These are phyloP conservation scores for Guaruba guarouba DNA, from an alignment of 2,113 vertebrate species.

Conservation along the genomic window DNA sequence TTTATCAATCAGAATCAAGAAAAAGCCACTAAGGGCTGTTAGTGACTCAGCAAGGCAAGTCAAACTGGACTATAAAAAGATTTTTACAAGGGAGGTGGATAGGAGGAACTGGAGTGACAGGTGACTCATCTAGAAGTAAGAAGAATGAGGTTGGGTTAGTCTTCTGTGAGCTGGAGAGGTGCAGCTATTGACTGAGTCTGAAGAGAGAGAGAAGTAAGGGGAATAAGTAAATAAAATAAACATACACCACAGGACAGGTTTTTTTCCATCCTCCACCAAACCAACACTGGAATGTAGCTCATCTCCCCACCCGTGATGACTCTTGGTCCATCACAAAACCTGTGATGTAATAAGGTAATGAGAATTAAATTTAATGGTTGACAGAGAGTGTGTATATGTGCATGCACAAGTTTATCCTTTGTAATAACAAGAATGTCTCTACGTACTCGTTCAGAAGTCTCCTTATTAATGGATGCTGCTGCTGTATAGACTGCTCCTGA, in stretches of 20 bases:
- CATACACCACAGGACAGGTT: neutral
- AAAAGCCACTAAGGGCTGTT: neutral
- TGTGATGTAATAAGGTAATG: neutral
- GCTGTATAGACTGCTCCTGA: neutral
- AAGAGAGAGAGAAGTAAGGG: neutral
- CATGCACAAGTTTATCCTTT: neutral
- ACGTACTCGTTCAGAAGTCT: neutral
- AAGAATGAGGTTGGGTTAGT: neutral
- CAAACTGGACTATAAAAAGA: neutral
- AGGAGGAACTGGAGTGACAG: neutral
- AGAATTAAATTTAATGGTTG: neutral
- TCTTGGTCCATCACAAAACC: neutral
- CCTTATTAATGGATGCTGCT: neutral
- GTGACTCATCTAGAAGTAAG: neutral
- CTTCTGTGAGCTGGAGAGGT: neutral
- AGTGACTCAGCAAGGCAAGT: neutral
- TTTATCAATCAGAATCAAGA: neutral
- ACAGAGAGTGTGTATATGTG: neutral
- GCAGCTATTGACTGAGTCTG: neutral
- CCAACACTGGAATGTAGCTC: neutral
- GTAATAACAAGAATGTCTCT: neutral
- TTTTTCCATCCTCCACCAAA: slow-evolving; percentile 2
- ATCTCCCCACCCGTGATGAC: neutral
- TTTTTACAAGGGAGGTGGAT: neutral
- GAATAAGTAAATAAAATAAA: neutral